Evolutionary conservation across 2,797 vertebrate species (phyloP).

Genomic region (Petrocephalus schoutedeni): DNA sequence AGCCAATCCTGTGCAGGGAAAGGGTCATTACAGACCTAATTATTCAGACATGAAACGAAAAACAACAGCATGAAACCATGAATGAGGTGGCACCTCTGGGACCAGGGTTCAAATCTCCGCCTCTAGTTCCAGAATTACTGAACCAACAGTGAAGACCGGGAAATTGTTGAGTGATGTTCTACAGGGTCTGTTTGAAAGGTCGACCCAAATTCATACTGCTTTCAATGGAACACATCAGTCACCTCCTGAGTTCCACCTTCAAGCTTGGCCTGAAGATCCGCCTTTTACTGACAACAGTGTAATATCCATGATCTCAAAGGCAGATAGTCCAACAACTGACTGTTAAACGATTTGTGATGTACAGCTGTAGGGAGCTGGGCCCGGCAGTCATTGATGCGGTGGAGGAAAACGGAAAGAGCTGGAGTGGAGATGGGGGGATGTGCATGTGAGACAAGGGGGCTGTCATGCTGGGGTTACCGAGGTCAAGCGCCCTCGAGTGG

Average conservation of each 20-base stretch:
- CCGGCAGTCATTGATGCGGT: background rate
- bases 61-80: background rate
- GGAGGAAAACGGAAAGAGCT: background rate
- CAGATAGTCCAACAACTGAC: background rate
- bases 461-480: background rate
- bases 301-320: background rate
- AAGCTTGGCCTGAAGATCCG: background rate
- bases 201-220: background rate
- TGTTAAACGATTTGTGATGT: background rate
- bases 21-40: background rate
- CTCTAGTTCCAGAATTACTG: background rate
- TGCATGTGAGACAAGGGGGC: background rate
- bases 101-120: background rate
- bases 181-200: background rate
- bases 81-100: background rate
- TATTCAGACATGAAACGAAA: background rate
- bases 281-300: background rate
- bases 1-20: constrained; percentile 50
- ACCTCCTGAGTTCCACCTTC: background rate
- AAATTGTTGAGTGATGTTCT: background rate
- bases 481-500: background rate
- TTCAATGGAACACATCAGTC: background rate
- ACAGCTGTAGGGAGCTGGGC: background rate
- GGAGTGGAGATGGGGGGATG: background rate
- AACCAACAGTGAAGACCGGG: background rate